Base-by-base conservation (phyloP, 2,113 vertebrate genomes). In the Spermophilus dauricus region DNA sequence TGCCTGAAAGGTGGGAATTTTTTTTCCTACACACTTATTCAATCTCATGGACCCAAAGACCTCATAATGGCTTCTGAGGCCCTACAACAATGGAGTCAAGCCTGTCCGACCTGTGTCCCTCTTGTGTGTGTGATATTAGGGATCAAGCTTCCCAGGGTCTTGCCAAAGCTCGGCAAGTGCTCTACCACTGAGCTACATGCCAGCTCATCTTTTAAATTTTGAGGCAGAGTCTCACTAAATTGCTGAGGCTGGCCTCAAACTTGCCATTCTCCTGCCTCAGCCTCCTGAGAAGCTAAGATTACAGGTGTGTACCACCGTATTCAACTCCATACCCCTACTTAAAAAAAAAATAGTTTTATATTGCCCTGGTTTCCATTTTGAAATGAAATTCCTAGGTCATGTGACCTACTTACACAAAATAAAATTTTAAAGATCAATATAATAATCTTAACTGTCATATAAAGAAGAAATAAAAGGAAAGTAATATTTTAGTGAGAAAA, bases 311-410 rank as follows among this genome's bases (percentile, higher is more conserved):
- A 24, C 28, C 28, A 32, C 63, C 63, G 28, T 67, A 12, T 9
- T 30, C 63, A 67, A 30, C 63, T 13, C 63, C 12, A 32, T 32
- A 32, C 30, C 32, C 65, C 32, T 73, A 75, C 58, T 69, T 69
- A 16, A 12, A 37, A 56, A 91, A 45, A 85, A 16, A 51, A 13
- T 12, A 24, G 17, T 92, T 82, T 91, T 76, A 8, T 67, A 58
- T 78, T 75, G 67, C 45, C 51, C 76, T 26, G 48, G 32, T 69
- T 72, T 51, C 9, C 58, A 85, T 80, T 26, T 82, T 69, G 67
- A 92, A 94, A 95, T 92, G 61, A 95, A 94, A 94, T 87, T 95
- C 90, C 92, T 95, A 70, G 80, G 78, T 76, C 92, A 90, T 13
- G 20, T 81, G 94, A 67, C 80, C 81, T 92, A 87, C 17, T 90